Conservation (phyloP, 2,113 vertebrate species). For the Collichthys lucidus region DNA sequence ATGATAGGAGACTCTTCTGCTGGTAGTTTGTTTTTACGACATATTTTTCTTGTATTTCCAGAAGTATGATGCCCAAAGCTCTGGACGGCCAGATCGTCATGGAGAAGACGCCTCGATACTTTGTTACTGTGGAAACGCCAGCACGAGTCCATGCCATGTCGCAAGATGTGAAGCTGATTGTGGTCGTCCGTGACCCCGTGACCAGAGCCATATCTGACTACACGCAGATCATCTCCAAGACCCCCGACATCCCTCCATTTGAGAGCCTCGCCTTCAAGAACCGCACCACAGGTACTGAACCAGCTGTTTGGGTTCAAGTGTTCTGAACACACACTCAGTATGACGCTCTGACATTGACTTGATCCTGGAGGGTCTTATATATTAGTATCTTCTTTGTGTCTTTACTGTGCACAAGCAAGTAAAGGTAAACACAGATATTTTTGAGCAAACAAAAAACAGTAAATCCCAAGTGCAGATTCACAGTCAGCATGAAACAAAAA, state of each 20-base stretch:
- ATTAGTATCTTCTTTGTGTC: not conserved
- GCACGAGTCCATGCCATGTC: conserved; percentile 85
- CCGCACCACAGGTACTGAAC: conserved; percentile 70
- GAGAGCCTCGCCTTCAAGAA: conserved; percentile 86
- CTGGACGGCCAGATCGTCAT: conserved; percentile 87
- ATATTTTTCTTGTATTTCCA: conserved; percentile 49
- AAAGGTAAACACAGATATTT: not conserved
- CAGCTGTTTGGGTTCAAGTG: not conserved
- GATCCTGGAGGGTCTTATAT: not conserved
- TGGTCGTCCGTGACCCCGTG: conserved; percentile 86
- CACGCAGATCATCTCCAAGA: conserved; percentile 88
- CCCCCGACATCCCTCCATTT: conserved; percentile 82
- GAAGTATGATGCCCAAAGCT: conserved; percentile 88
- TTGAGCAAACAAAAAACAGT: not conserved
- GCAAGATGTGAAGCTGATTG: conserved; percentile 83
- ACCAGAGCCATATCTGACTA: conserved; percentile 88
- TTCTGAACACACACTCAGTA: not conserved
- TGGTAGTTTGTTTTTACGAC: not conserved
- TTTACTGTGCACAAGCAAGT: not conserved
- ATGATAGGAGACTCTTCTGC: not conserved
- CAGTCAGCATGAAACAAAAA: not conserved
- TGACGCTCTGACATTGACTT: not conserved
- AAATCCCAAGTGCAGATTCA: not conserved
- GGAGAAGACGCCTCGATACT: conserved; percentile 88
- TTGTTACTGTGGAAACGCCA: conserved; percentile 84